Conservation (phyloP, 1,140 invertebrate genomes). For the Drosophila insularis region DNA sequence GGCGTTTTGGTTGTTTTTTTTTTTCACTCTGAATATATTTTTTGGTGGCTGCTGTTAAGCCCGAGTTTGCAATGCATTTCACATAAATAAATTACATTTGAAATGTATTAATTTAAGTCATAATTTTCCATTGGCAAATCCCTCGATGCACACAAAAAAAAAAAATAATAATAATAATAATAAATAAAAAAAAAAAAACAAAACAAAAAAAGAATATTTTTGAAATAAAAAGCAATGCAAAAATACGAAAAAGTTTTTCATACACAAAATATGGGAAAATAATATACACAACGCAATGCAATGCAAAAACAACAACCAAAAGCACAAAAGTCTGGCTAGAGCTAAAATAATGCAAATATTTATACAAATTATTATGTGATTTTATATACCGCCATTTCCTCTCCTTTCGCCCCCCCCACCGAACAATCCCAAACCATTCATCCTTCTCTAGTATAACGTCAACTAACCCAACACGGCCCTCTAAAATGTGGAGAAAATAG, state of each 20-base stretch:
- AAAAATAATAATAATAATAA: slow-evolving; percentile 15
- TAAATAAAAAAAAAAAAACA: slow-evolving; percentile 16
- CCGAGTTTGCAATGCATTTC: slow-evolving; percentile 27
- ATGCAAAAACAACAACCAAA: slow-evolving; percentile 15
- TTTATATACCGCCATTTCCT: slow-evolving; percentile 22
- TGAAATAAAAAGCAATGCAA: slow-evolving; percentile 20
- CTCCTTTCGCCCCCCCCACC: neutral
- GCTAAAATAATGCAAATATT: slow-evolving; percentile 70
- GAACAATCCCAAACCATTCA: too few species aligned
- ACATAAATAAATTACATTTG: slow-evolving; percentile 53
- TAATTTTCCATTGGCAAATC: slow-evolving; percentile 65
- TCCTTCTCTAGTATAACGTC: neutral
- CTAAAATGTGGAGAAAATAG: neutral
- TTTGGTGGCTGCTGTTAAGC: neutral
- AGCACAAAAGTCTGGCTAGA: slow-evolving; percentile 39
- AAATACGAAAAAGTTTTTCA: slow-evolving; percentile 30
- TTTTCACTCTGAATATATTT: neutral
- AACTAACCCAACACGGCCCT: slow-evolving; percentile 3
- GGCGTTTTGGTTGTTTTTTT: neutral
- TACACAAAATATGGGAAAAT: slow-evolving; percentile 44
- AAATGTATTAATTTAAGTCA: slow-evolving; percentile 65
- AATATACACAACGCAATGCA: neutral
- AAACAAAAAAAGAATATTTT: slow-evolving; percentile 11
- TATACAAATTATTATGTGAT: slow-evolving; percentile 76
- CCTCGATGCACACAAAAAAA: slow-evolving; percentile 35